Evolutionary conservation across 2,113 vertebrate genomes (phyloP).

Genomic region (Zosterops pallidus): DNA sequence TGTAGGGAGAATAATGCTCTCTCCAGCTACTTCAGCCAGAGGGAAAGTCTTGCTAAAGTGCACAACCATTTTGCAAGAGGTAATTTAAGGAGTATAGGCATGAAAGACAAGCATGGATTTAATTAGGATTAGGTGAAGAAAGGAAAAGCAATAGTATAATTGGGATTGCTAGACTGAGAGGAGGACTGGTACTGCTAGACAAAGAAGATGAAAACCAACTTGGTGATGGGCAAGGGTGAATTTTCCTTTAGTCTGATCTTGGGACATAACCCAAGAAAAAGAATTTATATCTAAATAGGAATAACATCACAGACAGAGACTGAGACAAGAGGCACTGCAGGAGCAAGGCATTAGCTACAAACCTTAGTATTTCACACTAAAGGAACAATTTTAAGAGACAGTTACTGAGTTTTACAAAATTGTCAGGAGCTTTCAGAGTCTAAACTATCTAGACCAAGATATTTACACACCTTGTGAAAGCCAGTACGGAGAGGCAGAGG

Average conservation of each 20-base stretch:
- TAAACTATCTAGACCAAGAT: neutral
- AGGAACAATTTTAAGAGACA: neutral
- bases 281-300: neutral
- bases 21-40: neutral
- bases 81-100: neutral
- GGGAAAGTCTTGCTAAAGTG: neutral
- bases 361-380: neutral
- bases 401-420: neutral
- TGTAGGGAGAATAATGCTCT: neutral
- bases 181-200: neutral
- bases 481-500: fast-evolving
- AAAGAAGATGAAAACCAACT: neutral
- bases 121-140: neutral
- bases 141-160: neutral
- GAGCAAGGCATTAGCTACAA: neutral
- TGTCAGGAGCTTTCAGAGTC: neutral
- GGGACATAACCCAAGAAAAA: neutral
- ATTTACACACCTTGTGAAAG: neutral
- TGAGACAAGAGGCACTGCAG: neutral
- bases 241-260: neutral
- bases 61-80: neutral
- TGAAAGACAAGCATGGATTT: neutral
- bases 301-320: neutral
- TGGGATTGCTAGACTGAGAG: neutral
- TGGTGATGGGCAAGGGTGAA: neutral